A percentile compares a stretch with the other conserved stretches of the same genome.
These are phyloP conservation scores for Schizopygopsis malacanthus DNA, from an alignment of 2,797 vertebrate species.

Conservation along the genomic window DNA sequence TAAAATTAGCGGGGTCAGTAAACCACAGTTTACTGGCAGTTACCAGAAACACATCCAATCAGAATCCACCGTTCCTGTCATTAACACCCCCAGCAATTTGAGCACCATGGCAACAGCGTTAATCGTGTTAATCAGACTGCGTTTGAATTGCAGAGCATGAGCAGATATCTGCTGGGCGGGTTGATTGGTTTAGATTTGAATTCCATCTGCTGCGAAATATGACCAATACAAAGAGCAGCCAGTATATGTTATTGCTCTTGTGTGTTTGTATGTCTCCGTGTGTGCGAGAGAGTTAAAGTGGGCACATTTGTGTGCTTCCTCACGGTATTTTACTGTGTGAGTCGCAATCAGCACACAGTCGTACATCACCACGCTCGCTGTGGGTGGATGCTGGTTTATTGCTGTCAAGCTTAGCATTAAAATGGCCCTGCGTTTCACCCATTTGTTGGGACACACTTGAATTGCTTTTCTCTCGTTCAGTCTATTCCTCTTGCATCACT, in stretches of 20 bases:
- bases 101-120: slow-evolving; percentile 51
- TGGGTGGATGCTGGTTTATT: slow-evolving; percentile 42
- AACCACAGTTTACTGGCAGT: slow-evolving; percentile 63
- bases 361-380: slow-evolving; percentile 35
- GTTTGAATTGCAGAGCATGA: slow-evolving; percentile 16
- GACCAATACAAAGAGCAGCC: slow-evolving; percentile 15
- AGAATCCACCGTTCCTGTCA: slow-evolving; percentile 62
- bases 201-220: slow-evolving; percentile 9
- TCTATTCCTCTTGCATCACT: slow-evolving; percentile 18
- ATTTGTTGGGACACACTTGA: slow-evolving; percentile 17
- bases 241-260: slow-evolving; percentile 44
- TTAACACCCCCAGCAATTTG: slow-evolving; percentile 65
- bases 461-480: slow-evolving; percentile 24
- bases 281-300: background rate
- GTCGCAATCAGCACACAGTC: slow-evolving; percentile 34
- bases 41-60: slow-evolving; percentile 67
- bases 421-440: slow-evolving; percentile 18
- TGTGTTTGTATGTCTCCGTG: slow-evolving; percentile 15
- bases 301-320: slow-evolving; percentile 12
- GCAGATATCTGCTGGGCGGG: slow-evolving; percentile 24
- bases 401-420: slow-evolving; percentile 27
- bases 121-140: slow-evolving; percentile 24
- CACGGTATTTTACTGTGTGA: background rate
- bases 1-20: slow-evolving; percentile 71
- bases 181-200: slow-evolving; percentile 20